Percentiles rank a stretch among this genome's conserved stretches.
Conservation (phyloP, 2,888 invertebrate genomes). For the Heliconius charithonia region DNA sequence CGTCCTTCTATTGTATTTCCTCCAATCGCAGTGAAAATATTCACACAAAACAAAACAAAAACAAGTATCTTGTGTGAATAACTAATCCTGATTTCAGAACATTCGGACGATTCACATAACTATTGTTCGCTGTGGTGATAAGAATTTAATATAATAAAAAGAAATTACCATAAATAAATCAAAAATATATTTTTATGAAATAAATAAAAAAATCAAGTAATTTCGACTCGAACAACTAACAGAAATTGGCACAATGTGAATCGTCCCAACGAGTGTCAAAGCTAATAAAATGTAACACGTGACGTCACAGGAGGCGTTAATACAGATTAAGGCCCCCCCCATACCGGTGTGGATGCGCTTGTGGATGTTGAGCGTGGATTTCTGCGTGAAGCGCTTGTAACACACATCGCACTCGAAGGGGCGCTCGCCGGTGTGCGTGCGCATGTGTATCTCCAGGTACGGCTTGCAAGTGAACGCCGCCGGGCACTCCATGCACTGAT, state of each 20-base stretch:
- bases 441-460: conserved; percentile 86
- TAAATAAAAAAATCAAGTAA: background rate
- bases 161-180: background rate
- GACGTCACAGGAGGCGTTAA: conserved; percentile 36
- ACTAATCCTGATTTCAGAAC: conserved; percentile 44
- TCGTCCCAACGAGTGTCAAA: conserved; percentile 37
- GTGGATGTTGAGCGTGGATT: conserved; percentile 85
- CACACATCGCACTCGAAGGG: conserved; percentile 84
- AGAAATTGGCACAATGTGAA: conserved; percentile 31
- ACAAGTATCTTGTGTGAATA: conserved; percentile 48
- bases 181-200: background rate
- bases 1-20: conserved; percentile 69
- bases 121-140: background rate
- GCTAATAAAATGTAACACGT: conserved; percentile 37
- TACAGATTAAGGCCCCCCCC: conserved; percentile 47
- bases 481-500: conserved; percentile 83
- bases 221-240: background rate
- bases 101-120: conserved; percentile 40
- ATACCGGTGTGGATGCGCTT: conserved; percentile 84
- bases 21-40: conserved; percentile 50
- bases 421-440: conserved; percentile 83
- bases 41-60: conserved; percentile 47
- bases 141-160: background rate
- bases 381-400: conserved; percentile 84
- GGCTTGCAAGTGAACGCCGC: conserved; percentile 85